A percentile compares a stretch with the other conserved stretches of the same genome.
Conservation (phyloP, 2,113 vertebrate genomes). For the Hippocampus comes region DNA sequence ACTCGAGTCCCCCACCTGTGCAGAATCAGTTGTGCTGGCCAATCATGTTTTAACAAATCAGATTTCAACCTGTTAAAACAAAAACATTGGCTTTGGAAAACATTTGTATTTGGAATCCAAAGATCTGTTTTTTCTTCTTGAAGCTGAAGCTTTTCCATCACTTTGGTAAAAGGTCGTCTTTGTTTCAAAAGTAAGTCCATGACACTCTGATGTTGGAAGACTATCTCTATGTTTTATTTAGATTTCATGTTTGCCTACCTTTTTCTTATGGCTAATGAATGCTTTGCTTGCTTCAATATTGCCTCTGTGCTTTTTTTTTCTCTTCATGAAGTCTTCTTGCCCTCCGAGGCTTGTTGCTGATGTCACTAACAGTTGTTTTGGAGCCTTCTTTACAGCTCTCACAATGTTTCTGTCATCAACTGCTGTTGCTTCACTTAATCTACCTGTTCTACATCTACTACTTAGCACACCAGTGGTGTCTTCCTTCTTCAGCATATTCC, state of each 20-base stretch:
- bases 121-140: background rate
- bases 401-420: conserved; percentile 2
- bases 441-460: background rate
- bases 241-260: background rate
- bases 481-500: background rate
- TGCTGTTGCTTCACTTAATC: background rate
- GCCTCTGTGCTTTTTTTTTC: background rate
- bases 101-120: too few species aligned
- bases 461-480: background rate
- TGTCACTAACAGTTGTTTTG: background rate
- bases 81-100: too few species aligned
- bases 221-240: background rate
- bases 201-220: background rate
- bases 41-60: too few species aligned
- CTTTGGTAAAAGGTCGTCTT: background rate
- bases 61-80: too few species aligned
- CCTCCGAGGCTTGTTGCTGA: background rate
- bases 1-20: background rate
- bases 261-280: background rate
- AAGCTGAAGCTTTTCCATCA: background rate
- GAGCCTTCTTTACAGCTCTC: background rate
- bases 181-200: conserved; percentile 5
- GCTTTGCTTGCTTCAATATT: background rate
- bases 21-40: too few species aligned
- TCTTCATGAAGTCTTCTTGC: background rate